Evolutionary conservation across 2,113 vertebrate species (phyloP), one percentile per base, ranked within the genome.

Genomic region (Indicator maculatus): DNA sequence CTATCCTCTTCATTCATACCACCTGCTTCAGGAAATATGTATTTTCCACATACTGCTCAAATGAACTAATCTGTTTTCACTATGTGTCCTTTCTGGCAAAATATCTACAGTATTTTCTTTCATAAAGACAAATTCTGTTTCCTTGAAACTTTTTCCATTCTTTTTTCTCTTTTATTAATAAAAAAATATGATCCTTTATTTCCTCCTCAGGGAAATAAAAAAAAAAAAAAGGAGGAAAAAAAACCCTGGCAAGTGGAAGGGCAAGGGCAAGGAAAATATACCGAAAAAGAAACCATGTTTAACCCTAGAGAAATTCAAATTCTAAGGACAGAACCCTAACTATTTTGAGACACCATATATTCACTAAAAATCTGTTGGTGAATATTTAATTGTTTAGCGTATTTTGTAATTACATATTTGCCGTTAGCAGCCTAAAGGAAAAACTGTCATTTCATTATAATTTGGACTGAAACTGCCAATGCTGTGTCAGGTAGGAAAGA

Each of bases 1-100:
- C 94, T 97, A 96, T 96, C 93, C 96, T 97, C 95, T 96, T 98
- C 97, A 95, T 97, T 97, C 92, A 16, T 94, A 96, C 96, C 97
- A 98, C 97, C 97, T 98, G 97, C 97, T 98, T 97, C 86, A 33
- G 97, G 97, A 98, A 97, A 98, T 97, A 98, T 97, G 96, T 98
- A 97, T 98, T 98, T 98, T 97, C 96, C 95, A 95, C 97, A 97
- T 89, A 97, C 90, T 95, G 95, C 89, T 98, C 96, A 98, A 98
- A 98, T 98, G 97, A 98, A 97, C 97, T 97, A 97, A 98, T 98
- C 97, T 97, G 96, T 98, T 98, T 98, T 98, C 98, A 97, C 98
- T 98, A 96, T 98, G 93, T 98, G 97, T 98, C 97, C 78, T 97
- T 97, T 98, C 98, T 97, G 97, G 97, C 95, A 97, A 98, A 98